Evolutionary conservation across 2,113 vertebrate species (phyloP).

Genomic region (Chiloscyllium plagiosum): DNA sequence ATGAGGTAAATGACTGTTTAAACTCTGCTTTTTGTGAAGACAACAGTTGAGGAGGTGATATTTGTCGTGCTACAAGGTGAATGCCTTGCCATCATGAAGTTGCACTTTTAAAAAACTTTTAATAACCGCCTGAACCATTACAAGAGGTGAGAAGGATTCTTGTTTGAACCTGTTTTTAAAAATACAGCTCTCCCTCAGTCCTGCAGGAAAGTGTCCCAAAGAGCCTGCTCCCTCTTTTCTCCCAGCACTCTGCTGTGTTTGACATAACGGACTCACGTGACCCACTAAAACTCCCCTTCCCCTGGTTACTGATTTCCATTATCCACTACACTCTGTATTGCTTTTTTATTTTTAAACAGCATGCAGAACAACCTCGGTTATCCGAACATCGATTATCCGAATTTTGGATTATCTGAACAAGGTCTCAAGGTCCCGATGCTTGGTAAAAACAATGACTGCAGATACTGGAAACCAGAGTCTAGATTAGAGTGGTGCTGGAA

Average conservation of each 20-base stretch:
- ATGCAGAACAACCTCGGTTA: no score
- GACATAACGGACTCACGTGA: background rate
- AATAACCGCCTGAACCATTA: background rate
- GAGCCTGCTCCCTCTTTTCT: background rate
- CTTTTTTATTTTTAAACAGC: background rate
- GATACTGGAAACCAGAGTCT: no score
- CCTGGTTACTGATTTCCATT: background rate
- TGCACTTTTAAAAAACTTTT: background rate
- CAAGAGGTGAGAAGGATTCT: no score
- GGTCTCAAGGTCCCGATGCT: no score
- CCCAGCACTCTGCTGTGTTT: background rate
- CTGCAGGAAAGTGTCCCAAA: background rate
- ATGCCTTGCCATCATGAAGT: background rate
- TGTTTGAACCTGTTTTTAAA: no score
- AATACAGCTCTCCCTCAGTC: background rate
- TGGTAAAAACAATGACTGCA: no score
- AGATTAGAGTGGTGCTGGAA: no score
- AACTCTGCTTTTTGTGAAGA: background rate
- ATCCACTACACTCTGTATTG: background rate
- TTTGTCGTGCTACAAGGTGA: background rate
- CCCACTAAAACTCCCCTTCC: background rate
- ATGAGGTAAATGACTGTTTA: background rate
- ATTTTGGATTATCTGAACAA: no score
- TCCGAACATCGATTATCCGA: no score
- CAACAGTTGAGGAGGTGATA: background rate